Evolutionary conservation across 2,113 vertebrate species (phyloP), one percentile per base, ranked within the genome.

Genomic region (Nansenia antarctica): DNA sequence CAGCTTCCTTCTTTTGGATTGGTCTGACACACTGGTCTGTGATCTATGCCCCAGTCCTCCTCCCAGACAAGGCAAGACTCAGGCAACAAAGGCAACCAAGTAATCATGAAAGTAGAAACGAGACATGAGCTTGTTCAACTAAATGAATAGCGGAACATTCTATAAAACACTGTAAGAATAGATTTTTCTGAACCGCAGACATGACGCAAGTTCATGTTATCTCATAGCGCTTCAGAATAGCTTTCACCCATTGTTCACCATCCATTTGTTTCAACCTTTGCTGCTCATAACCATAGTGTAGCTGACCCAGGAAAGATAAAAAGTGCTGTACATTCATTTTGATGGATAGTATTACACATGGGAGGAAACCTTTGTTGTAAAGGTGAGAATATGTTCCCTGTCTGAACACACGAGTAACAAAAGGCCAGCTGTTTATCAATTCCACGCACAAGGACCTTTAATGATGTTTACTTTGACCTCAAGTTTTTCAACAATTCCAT

Each of bases 81-180:
- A 14, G 53, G 18, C 11, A 15, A 42, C 39, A 42, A 12, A 54
- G 26, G 24, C 24, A 14, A 26, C 9, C 22, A 15, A n/a, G 54
- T 57, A 15, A 57, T 58, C 54, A 58, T 58, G 54, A n/a, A 55
- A 55, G 53, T 26, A 55, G 29, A 58, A 14, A 30, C 15, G 54
- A 15, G 30, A 14, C 5, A 6, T 30, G 18, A 15, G 5, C 54
- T 14, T 14, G 30, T 58, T 58, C 11, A 58, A 30, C 15, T 7
- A 58, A 27, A 58, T 9, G 15, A 58, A 58, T 58, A 30, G 29
- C 55, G 30, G 54, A 57, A 14, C 14, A 57, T 12, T 32, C 14
- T 58, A 31, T 15, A 32, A 30, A 31, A 31, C 14, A 31, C 29
- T 30, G 5, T 30, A 18, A n/a, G 12, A 30, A 29, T 15, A 27